Conservation (phyloP, 2,113 vertebrate genomes). For the Aegotheles bennettii region DNA sequence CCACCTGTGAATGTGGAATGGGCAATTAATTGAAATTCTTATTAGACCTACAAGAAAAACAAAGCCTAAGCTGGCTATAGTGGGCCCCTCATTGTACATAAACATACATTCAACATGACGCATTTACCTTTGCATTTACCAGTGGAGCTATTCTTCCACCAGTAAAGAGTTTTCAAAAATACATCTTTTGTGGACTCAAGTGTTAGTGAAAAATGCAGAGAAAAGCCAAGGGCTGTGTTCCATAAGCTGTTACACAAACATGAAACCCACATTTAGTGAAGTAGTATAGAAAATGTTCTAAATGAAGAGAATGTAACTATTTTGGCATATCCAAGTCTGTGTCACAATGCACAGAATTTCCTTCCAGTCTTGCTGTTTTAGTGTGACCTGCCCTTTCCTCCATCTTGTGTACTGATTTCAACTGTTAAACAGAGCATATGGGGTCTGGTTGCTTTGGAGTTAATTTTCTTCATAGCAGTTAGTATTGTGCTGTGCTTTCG, state of each 20-base stretch:
- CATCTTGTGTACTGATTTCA: background rate
- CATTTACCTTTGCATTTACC: background rate
- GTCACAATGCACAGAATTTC: background rate
- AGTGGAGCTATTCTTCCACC: background rate
- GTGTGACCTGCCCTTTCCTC: background rate
- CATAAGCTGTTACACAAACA: background rate
- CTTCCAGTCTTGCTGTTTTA: background rate
- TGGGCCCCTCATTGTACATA: background rate
- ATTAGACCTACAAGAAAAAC: background rate
- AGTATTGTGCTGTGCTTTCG: background rate
- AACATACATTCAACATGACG: background rate
- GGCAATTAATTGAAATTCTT: background rate
- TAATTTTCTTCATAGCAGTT: background rate
- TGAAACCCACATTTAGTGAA: background rate
- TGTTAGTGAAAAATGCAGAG: background rate
- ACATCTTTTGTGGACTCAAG: background rate
- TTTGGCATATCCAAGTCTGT: background rate
- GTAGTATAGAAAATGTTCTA: background rate
- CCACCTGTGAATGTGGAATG: background rate
- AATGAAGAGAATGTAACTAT: background rate
- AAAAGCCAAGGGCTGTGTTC: background rate
- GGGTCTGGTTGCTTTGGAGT: background rate
- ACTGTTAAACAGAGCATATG: background rate
- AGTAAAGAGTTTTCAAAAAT: background rate
- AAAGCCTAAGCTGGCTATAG: background rate